Conservation (phyloP, 2,797 vertebrate genomes). For the Euthynnus affinis region DNA sequence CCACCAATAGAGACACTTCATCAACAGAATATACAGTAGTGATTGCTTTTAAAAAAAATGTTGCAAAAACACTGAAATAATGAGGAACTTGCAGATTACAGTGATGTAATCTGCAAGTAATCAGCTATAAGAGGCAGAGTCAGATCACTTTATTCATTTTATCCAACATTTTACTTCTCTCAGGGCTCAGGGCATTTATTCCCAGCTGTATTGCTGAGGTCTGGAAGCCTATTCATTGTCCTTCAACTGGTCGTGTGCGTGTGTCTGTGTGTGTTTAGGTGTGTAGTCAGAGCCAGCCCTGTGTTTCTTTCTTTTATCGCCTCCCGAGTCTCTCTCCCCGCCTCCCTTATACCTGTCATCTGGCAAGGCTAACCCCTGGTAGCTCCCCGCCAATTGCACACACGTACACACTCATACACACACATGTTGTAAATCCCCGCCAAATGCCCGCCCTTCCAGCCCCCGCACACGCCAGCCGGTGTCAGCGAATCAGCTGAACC, state of each 20-base stretch:
- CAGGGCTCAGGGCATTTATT: slow-evolving; percentile 66
- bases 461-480: slow-evolving; percentile 76
- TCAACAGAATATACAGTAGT: not conserved
- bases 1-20: not conserved
- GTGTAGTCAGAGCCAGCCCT: slow-evolving; percentile 65
- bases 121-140: not conserved
- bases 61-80: slow-evolving; percentile 1
- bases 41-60: not conserved
- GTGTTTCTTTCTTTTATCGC: slow-evolving; percentile 65
- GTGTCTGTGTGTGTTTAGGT: slow-evolving; percentile 67
- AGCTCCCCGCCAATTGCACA: slow-evolving; percentile 81
- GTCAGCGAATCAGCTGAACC: slow-evolving; percentile 88
- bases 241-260: slow-evolving; percentile 77
- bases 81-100: not conserved
- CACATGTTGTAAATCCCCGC: slow-evolving; percentile 73
- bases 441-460: slow-evolving; percentile 80
- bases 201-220: slow-evolving; percentile 81
- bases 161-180: slow-evolving; percentile 43
- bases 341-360: slow-evolving; percentile 83
- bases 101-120: not conserved
- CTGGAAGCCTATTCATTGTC: slow-evolving; percentile 73
- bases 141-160: not conserved
- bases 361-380: slow-evolving; percentile 83
- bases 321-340: slow-evolving; percentile 71
- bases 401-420: slow-evolving; percentile 40